phyloP scores from a whole-genome alignment of 2,888 invertebrate species.

The Poecilobothrus nobilitatus region DNA sequence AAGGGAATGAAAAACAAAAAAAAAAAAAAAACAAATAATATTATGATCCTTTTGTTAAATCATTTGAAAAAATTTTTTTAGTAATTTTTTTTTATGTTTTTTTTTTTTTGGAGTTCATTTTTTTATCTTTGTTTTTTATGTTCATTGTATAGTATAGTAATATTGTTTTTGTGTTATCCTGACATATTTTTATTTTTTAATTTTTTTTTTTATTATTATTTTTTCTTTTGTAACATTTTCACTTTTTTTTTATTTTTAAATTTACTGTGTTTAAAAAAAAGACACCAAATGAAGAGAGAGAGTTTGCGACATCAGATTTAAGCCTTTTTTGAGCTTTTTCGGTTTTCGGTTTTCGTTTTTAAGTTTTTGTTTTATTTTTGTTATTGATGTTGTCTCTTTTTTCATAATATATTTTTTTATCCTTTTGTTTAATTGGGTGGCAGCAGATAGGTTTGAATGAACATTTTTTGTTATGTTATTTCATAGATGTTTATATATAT shows the following conservation, averaged over 20 bases:
- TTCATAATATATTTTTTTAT: background rate
- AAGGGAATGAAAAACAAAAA: too few relatives aligned
- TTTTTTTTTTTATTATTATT: too few relatives aligned
- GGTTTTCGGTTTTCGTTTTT: too few relatives aligned
- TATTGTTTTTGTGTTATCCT: background rate
- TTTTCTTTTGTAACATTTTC: background rate
- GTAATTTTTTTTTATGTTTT: background rate
- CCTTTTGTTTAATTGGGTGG: slow-evolving; percentile 6
- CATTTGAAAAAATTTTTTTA: background rate
- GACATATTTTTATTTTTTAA: too few relatives aligned
- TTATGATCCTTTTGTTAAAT: slow-evolving; percentile 6
- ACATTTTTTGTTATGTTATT: too few relatives aligned
- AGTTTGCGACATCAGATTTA: too few relatives aligned
- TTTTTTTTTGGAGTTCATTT: background rate
- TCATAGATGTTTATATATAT: too few relatives aligned
- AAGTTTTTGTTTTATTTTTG: too few relatives aligned
- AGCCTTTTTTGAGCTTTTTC: too few relatives aligned
- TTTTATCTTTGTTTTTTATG: background rate
- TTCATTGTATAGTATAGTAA: too few relatives aligned
- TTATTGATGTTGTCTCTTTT: too few relatives aligned
- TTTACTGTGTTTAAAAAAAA: background rate
- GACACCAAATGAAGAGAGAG: too few relatives aligned
- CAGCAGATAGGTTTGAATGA: background rate
- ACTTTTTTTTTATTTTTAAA: background rate
- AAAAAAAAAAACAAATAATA: background rate